Conservation (phyloP, 2,113 vertebrate genomes). For the Dromaius novaehollandiae region DNA sequence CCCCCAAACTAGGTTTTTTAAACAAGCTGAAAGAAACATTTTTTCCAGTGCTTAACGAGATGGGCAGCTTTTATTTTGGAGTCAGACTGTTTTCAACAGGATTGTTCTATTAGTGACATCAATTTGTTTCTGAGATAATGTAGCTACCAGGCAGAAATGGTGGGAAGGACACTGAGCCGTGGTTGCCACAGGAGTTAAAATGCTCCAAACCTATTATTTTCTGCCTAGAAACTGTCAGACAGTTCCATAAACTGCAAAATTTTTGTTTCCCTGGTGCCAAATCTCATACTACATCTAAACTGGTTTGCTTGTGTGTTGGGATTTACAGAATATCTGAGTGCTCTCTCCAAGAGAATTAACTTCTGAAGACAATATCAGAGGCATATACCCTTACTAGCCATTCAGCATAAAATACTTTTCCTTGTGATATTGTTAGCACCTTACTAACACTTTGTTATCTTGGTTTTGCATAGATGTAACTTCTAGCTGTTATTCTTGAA, state of each 20-base stretch:
- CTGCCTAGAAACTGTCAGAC: not conserved
- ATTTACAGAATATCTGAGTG: not conserved
- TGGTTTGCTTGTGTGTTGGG: not conserved
- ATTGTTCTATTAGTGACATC: not conserved
- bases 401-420: not conserved
- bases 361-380: not conserved
- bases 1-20: not conserved
- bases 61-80: not conserved
- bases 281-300: not conserved
- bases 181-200: not conserved
- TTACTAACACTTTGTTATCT: not conserved
- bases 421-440: not conserved
- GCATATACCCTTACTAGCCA: not conserved
- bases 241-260: not conserved
- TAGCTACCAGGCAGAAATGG: not conserved
- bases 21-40: not conserved
- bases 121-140: not conserved
- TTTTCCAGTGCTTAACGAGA: not conserved
- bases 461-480: not conserved
- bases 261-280: not conserved
- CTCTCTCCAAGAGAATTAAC: not conserved
- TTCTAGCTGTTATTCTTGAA: not conserved
- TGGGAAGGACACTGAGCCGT: not conserved
- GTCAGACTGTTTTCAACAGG: not conserved
- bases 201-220: constrained; percentile 23